phyloP scores from a whole-genome alignment of 2,888 invertebrate genomes.

The Andrena bucephala region DNA sequence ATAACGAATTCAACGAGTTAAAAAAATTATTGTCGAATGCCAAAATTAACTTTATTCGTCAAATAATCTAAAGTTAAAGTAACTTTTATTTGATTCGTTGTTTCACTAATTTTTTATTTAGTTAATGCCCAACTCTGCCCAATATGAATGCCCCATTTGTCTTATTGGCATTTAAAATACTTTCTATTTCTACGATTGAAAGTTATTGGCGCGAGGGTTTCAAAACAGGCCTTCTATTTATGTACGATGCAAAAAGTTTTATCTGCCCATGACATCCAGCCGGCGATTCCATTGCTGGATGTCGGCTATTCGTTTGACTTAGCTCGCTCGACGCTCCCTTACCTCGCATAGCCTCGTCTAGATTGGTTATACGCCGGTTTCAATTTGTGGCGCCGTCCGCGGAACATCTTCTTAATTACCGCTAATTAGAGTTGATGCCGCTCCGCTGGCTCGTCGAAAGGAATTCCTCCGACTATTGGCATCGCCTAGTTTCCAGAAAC shows the following conservation, averaged over 20 bases:
- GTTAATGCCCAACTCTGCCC: too few species aligned
- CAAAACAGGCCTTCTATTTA: not conserved
- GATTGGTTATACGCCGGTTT: slow-evolving; percentile 65
- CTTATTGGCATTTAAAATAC: too few species aligned
- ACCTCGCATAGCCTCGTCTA: slow-evolving; percentile 39
- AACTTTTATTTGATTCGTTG: too few species aligned
- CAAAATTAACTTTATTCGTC: too few species aligned
- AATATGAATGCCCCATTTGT: too few species aligned
- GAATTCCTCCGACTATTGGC: slow-evolving; percentile 49
- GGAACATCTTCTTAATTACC: slow-evolving; percentile 77
- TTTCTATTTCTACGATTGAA: too few species aligned
- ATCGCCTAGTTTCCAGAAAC: slow-evolving; percentile 59
- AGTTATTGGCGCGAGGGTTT: too few species aligned
- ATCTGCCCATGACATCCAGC: slow-evolving; percentile 6
- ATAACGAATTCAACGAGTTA: too few species aligned
- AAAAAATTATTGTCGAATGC: too few species aligned
- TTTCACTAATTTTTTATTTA: too few species aligned
- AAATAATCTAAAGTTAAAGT: too few species aligned
- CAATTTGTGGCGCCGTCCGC: slow-evolving; percentile 73
- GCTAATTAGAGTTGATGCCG: slow-evolving; percentile 74
- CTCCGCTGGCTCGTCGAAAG: slow-evolving; percentile 45
- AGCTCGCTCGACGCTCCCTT: slow-evolving; percentile 31
- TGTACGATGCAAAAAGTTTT: not conserved
- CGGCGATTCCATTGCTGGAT: slow-evolving; percentile 54
- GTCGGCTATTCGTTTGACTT: slow-evolving; percentile 62